Evolutionary conservation across 2,113 vertebrate species (phyloP).

Genomic region (Sapajus apella): DNA sequence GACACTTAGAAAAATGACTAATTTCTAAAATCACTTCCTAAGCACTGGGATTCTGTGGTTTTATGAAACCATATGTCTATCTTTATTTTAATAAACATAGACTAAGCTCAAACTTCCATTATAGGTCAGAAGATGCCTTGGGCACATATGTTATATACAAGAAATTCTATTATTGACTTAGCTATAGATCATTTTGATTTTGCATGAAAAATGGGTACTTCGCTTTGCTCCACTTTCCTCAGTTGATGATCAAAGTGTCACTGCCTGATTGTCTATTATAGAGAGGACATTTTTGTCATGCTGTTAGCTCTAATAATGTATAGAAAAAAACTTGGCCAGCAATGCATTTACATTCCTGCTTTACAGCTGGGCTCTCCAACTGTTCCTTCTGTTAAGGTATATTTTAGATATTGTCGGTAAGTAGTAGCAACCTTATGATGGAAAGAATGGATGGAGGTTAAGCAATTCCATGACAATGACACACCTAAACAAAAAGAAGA

Average conservation of each 20-base stretch:
- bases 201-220: not conserved
- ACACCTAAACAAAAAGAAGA: not conserved
- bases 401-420: not conserved
- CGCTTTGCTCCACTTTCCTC: conserved; percentile 25
- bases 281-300: not conserved
- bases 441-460: not conserved
- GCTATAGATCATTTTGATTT: conserved; percentile 52
- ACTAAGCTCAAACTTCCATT: not conserved
- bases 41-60: not conserved
- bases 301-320: not conserved
- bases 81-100: not conserved
- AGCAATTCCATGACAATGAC: not conserved
- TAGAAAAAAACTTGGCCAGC: not conserved
- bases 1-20: not conserved
- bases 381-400: not conserved
- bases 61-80: not conserved
- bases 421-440: not conserved
- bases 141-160: not conserved
- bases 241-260: not conserved
- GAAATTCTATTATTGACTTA: conserved; percentile 45
- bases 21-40: not conserved
- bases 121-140: conserved; percentile 35
- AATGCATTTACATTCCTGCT: not conserved
- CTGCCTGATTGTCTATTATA: not conserved
- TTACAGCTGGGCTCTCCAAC: not conserved